Evolutionary conservation across 2,888 invertebrate species (phyloP).

Genomic region (Escarpia spicata): DNA sequence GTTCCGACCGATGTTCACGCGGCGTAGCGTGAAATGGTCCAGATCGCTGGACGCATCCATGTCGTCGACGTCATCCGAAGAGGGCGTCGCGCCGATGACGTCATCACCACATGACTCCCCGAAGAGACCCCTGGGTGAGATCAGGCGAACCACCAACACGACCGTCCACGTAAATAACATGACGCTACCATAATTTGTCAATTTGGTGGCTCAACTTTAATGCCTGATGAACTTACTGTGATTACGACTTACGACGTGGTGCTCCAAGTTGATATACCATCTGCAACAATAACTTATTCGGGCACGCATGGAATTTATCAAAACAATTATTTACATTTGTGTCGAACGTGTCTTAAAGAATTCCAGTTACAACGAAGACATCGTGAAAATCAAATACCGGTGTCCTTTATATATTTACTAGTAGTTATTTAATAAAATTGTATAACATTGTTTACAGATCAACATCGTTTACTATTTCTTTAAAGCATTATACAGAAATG

Average conservation of each 20-base stretch:
- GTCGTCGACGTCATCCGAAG: constrained; percentile 10
- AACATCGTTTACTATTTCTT: neutral
- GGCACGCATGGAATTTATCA: too few relatives aligned
- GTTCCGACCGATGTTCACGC: neutral
- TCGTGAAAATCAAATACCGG: neutral
- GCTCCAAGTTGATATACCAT: too few relatives aligned
- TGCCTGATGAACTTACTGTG: neutral
- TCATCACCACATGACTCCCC: neutral
- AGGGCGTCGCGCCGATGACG: neutral
- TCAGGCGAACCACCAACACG: neutral
- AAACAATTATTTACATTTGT: neutral
- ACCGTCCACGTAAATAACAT: neutral
- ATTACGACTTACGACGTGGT: neutral
- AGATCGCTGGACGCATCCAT: neutral
- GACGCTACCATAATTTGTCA: neutral
- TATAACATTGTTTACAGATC: neutral
- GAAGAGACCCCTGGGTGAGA: neutral
- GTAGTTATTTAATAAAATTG: neutral
- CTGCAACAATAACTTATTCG: too few relatives aligned
- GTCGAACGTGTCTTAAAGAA: neutral
- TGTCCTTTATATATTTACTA: neutral
- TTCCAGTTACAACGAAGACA: neutral
- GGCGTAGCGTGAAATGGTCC: neutral
- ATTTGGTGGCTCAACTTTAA: neutral
- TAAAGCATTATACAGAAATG: neutral